Percentiles rank a stretch among this genome's conserved stretches.
Conservation (phyloP, 37 sponge, comb jelly and placozoan species). For the Theonella swinhoei region DNA sequence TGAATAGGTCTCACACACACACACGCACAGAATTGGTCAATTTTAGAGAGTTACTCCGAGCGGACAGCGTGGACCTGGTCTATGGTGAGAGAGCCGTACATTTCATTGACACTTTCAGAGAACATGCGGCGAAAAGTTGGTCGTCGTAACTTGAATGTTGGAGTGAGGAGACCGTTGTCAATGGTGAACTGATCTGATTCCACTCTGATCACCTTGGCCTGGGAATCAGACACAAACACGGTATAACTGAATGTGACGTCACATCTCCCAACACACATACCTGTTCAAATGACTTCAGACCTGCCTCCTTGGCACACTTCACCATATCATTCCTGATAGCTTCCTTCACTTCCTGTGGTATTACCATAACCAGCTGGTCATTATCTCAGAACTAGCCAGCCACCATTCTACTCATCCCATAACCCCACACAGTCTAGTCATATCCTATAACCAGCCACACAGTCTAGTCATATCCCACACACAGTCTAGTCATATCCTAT, state of each 20-base stretch:
- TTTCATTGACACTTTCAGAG: background rate
- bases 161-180: constrained; percentile 92
- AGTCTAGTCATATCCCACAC: too few relatives aligned
- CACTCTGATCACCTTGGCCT: constrained; percentile 88
- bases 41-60: too few relatives aligned
- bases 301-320: constrained; percentile 61
- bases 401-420: too few relatives aligned
- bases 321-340: constrained; percentile 59
- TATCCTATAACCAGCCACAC: too few relatives aligned
- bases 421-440: too few relatives aligned
- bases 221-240: background rate
- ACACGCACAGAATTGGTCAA: too few relatives aligned
- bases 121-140: constrained; percentile 53
- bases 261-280: constrained; percentile 52
- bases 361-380: background rate
- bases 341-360: constrained; percentile 47
- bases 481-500: too few relatives aligned
- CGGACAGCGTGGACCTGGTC: background rate
- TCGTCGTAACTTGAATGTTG: constrained; percentile 92
- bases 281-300: constrained; percentile 83
- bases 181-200: constrained; percentile 74
- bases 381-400: too few relatives aligned
- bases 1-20: too few relatives aligned
- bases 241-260: background rate
- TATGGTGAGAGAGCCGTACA: background rate